phyloP scores from a whole-genome alignment of 2,113 vertebrate species.

The Apaloderma vittatum region DNA sequence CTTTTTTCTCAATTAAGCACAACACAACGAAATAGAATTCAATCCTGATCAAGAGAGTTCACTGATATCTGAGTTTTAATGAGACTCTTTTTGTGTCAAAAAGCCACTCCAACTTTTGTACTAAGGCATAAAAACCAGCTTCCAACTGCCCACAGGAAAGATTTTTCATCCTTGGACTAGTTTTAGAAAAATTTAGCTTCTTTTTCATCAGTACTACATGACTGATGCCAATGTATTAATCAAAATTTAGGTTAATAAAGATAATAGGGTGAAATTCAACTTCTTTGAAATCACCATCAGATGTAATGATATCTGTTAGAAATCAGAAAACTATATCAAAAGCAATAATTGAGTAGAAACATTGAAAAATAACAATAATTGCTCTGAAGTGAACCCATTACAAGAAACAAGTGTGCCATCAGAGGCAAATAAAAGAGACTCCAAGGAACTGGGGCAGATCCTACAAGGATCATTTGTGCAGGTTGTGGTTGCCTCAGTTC shows the following conservation, averaged over 20 bases:
- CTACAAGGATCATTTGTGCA: too few species aligned
- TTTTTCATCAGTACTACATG: not conserved
- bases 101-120: slow-evolving; percentile 5
- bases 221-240: not conserved
- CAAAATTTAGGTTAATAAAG: not conserved
- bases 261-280: not conserved
- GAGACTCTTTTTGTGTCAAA: slow-evolving; percentile 26
- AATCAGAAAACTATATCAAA: not conserved
- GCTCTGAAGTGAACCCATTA: not conserved
- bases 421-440: too few species aligned
- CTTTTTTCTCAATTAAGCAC: slow-evolving; percentile 40
- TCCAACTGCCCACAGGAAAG: not conserved
- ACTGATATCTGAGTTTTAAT: slow-evolving; percentile 43
- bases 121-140: not conserved
- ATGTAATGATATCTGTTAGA: not conserved
- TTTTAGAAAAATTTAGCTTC: not conserved
- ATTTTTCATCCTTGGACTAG: not conserved
- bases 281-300: not conserved
- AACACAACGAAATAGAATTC: slow-evolving; percentile 40
- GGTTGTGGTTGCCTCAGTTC: too few species aligned
- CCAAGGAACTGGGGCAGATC: too few species aligned
- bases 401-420: not conserved
- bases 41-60: slow-evolving; percentile 35
- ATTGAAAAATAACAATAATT: not conserved
- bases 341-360: not conserved